Conservation (phyloP, 2,113 vertebrate species). For the Clinocottus analis region DNA sequence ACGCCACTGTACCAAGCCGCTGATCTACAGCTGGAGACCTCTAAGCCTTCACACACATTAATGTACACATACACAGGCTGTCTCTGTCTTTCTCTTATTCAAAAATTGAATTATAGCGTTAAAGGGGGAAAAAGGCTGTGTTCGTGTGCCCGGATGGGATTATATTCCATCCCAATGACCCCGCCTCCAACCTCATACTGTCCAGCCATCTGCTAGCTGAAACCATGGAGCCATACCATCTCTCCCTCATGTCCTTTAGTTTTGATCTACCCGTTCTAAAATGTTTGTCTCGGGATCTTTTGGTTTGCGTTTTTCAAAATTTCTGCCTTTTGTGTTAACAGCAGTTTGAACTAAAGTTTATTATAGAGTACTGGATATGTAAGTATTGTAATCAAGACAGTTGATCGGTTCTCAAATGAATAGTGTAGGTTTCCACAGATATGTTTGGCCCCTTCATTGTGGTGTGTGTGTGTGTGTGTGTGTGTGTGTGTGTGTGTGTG, state of each 20-base stretch:
- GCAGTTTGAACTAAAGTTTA: conserved; percentile 49
- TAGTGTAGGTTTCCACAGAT: too few species aligned
- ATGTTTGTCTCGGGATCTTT: conserved; percentile 57
- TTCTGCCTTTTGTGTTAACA: conserved; percentile 44
- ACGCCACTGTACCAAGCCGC: conserved; percentile 52
- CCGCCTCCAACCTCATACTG: conserved; percentile 68
- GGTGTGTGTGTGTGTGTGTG: conserved; percentile 27
- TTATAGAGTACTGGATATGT: conserved; percentile 19
- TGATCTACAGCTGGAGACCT: conserved; percentile 58
- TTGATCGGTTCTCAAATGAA: conserved; percentile 49
- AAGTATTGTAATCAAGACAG: conserved; percentile 50
- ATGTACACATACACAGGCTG: conserved; percentile 4
- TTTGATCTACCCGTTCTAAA: not conserved
- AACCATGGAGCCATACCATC: conserved; percentile 25
- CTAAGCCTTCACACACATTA: conserved; percentile 23
- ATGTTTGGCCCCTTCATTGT: conserved; percentile 40
- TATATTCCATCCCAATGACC: conserved; percentile 54
- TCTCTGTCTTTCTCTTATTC: not conserved
- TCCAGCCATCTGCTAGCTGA: conserved; percentile 66
- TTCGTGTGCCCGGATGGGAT: conserved; percentile 63
- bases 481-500: conserved; percentile 22
- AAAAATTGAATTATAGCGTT: conserved; percentile 62
- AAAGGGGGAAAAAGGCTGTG: conserved; percentile 64
- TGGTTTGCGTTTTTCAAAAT: conserved; percentile 45
- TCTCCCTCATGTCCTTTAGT: conserved; percentile 17